These are phyloP conservation scores for Reticulitermes lucifugus DNA, from an alignment of 2,888 invertebrate genomes.

Conservation along the genomic window DNA sequence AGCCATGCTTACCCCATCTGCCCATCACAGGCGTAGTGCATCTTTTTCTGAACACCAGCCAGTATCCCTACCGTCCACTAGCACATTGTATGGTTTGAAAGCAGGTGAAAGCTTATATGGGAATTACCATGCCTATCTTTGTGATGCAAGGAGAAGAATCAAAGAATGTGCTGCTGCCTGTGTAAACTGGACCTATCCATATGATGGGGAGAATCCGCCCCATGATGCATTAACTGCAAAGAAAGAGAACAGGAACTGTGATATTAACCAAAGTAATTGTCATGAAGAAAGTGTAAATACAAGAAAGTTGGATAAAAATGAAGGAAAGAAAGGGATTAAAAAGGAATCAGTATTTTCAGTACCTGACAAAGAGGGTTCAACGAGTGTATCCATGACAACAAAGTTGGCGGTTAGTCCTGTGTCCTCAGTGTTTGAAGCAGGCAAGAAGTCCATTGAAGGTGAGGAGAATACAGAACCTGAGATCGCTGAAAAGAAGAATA, in stretches of 20 bases:
- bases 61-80: conserved; percentile 46
- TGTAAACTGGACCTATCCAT: conserved; percentile 81
- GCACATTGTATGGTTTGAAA: conserved; percentile 44
- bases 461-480: neutral
- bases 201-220: conserved; percentile 73
- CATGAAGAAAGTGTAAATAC: conserved; percentile 35
- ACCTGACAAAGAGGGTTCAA: neutral
- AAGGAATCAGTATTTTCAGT: neutral
- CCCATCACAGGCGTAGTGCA: conserved; percentile 33
- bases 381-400: conserved; percentile 20
- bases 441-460: neutral
- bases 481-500: neutral
- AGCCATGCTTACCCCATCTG: conserved; percentile 44
- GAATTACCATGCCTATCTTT: conserved; percentile 88
- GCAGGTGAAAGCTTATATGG: conserved; percentile 75
- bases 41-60: conserved; percentile 45
- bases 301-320: neutral
- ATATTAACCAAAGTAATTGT: conserved; percentile 35
- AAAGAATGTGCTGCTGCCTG: conserved; percentile 81
- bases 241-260: conserved; percentile 35
- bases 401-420: neutral
- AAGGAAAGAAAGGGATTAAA: neutral
- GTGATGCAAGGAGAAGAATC: conserved; percentile 85
- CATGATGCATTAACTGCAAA: conserved; percentile 49
- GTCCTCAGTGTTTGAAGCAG: neutral